Percentiles rank a stretch among this genome's conserved stretches.
phyloP scores from a whole-genome alignment of 2,113 vertebrate genomes.

The Sclerurus mexicanus region DNA sequence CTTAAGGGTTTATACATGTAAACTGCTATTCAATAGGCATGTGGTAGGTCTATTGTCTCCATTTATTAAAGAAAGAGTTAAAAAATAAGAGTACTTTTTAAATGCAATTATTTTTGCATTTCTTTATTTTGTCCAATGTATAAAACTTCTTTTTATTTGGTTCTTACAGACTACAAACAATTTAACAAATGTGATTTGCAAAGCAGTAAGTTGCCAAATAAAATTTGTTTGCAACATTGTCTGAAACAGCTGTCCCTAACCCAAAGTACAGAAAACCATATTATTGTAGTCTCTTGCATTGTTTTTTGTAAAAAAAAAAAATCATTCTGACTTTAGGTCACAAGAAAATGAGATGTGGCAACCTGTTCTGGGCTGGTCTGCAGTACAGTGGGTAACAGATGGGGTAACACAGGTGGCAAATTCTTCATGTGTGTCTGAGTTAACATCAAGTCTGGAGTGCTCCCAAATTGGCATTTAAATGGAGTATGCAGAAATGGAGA shows the following conservation, averaged over 20 bases:
- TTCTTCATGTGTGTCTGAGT: constrained; percentile 19
- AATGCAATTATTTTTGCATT: neutral
- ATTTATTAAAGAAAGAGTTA: neutral
- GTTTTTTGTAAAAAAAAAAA: neutral
- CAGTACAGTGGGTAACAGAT: constrained; percentile 11
- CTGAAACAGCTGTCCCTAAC: neutral
- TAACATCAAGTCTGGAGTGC: constrained; percentile 8
- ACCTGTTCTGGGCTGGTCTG: neutral
- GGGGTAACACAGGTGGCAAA: neutral
- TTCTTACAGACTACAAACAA: neutral
- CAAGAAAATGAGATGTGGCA: neutral
- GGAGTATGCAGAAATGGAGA: neutral
- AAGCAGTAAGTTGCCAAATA: neutral
- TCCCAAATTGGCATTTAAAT: neutral
- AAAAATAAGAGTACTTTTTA: neutral
- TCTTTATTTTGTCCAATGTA: neutral
- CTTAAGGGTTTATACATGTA: neutral
- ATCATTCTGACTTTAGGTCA: neutral
- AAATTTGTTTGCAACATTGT: neutral
- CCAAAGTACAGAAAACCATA: neutral
- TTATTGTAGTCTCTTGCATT: neutral
- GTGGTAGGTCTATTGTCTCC: neutral
- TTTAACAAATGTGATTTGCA: neutral
- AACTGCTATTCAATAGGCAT: neutral
- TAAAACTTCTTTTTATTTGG: neutral